Conservation (phyloP, 2,888 invertebrate genomes). For the Dynastes maya region DNA sequence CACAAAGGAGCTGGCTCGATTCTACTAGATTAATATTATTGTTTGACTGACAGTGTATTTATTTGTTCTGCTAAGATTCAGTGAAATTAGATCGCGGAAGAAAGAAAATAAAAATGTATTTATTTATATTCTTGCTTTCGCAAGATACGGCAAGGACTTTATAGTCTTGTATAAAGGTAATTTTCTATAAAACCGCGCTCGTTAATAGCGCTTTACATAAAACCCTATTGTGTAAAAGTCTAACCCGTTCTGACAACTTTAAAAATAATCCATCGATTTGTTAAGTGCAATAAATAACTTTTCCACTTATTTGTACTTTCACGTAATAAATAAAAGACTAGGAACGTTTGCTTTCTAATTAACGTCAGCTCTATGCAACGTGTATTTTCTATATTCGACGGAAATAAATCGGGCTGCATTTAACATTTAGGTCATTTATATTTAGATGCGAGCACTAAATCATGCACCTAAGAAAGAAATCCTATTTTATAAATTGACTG, state of each 20-base stretch:
- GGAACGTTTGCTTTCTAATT: constrained; percentile 41
- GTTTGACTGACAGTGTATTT: constrained; percentile 12
- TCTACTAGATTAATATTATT: background rate
- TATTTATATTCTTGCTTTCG: constrained; percentile 9
- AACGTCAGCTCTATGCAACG: constrained; percentile 29
- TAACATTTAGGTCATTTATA: constrained; percentile 47
- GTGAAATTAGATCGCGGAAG: constrained; percentile 7
- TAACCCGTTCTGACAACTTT: constrained; percentile 20
- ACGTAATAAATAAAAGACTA: constrained; percentile 37
- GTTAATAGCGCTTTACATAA: constrained; percentile 12
- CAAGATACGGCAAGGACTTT: constrained; percentile 2
- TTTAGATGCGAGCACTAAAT: constrained; percentile 41
- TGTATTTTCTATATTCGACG: constrained; percentile 38
- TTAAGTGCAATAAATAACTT: constrained; percentile 34
- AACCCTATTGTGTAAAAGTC: background rate
- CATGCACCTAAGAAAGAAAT: constrained; percentile 44
- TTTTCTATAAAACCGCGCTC: constrained; percentile 20
- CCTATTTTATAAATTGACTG: constrained; percentile 45
- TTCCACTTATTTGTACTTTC: constrained; percentile 25
- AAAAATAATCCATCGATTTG: constrained; percentile 27
- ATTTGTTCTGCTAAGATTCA: constrained; percentile 10
- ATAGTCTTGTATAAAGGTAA: background rate
- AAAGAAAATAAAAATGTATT: constrained; percentile 10
- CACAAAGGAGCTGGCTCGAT: too few relatives aligned
- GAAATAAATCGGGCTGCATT: constrained; percentile 43